Evolutionary conservation across 1,140 invertebrate genomes (phyloP).

Genomic region (Aradophagus sp.): DNA sequence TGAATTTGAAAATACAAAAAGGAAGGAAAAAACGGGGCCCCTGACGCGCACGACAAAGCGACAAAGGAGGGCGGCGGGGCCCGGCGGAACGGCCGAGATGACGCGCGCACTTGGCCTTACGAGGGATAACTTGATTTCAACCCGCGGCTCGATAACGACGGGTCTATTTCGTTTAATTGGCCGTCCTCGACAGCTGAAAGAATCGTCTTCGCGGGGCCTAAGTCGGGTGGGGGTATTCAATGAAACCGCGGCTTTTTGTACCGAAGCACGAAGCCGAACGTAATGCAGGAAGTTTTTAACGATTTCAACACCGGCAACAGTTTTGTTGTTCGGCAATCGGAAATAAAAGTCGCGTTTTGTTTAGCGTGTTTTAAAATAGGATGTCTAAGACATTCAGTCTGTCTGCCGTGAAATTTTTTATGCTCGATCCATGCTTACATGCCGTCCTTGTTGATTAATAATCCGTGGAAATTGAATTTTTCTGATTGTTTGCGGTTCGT

Average conservation of each 20-base stretch:
- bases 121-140: slow-evolving; percentile 31
- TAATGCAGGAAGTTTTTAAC: too few species aligned
- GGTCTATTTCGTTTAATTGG: slow-evolving; percentile 37
- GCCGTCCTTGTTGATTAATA: slow-evolving; percentile 31
- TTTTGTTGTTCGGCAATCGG: too few species aligned
- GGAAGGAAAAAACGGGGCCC: slow-evolving; percentile 32
- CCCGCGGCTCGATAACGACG: not conserved
- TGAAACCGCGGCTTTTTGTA: too few species aligned
- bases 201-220: slow-evolving; percentile 1
- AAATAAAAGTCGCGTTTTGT: too few species aligned
- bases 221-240: not conserved
- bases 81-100: too few species aligned
- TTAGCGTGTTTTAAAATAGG: too few species aligned
- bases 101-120: too few species aligned
- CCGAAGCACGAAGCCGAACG: too few species aligned
- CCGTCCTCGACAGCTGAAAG: slow-evolving; percentile 1
- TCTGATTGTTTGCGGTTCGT: slow-evolving; percentile 22
- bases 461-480: slow-evolving; percentile 17
- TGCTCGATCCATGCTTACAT: too few species aligned
- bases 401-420: too few species aligned
- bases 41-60: slow-evolving; percentile 54
- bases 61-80: slow-evolving; percentile 3
- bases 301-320: not conserved
- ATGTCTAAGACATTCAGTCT: too few species aligned
- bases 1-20: slow-evolving; percentile 61